Evolutionary conservation across 2,888 invertebrate species (phyloP).

Genomic region (Panzeria rudis): DNA sequence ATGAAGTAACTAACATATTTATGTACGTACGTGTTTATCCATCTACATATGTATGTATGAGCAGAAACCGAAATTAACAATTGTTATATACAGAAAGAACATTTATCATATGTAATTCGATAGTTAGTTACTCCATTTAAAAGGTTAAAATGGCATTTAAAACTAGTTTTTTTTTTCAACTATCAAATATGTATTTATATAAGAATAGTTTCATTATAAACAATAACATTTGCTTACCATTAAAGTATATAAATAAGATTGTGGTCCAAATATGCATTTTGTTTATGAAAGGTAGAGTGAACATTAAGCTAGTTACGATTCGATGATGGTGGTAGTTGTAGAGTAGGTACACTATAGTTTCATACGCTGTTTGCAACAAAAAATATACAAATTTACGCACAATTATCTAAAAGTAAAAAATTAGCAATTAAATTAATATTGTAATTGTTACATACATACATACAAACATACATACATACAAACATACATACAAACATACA

Average conservation of each 20-base stretch:
- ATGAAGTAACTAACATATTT: too few species aligned
- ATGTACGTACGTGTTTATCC: too few species aligned
- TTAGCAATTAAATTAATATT: background rate
- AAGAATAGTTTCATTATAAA: background rate
- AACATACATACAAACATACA: too few species aligned
- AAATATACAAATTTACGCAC: background rate
- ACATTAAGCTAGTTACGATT: slow-evolving; percentile 17
- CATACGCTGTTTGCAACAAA: slow-evolving; percentile 39
- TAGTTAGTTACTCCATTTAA: background rate
- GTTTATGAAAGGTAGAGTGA: slow-evolving; percentile 13
- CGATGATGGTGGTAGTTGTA: slow-evolving; percentile 1
- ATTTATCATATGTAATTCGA: background rate
- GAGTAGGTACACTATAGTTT: slow-evolving; percentile 18
- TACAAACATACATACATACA: too few species aligned
- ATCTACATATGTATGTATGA: too few species aligned
- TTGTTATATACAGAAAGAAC: too few species aligned
- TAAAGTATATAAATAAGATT: slow-evolving; percentile 62
- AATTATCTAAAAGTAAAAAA: slow-evolving; percentile 47
- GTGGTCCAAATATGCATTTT: slow-evolving; percentile 68
- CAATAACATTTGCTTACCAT: slow-evolving; percentile 59
- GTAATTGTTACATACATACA: too few species aligned
- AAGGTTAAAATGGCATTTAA: background rate
- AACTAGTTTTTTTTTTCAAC: background rate
- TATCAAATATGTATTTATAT: background rate
- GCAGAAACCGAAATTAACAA: background rate